These are phyloP conservation scores for Beaufortia kweichowensis DNA, from an alignment of 2,113 vertebrate species.

Conservation along the genomic window DNA sequence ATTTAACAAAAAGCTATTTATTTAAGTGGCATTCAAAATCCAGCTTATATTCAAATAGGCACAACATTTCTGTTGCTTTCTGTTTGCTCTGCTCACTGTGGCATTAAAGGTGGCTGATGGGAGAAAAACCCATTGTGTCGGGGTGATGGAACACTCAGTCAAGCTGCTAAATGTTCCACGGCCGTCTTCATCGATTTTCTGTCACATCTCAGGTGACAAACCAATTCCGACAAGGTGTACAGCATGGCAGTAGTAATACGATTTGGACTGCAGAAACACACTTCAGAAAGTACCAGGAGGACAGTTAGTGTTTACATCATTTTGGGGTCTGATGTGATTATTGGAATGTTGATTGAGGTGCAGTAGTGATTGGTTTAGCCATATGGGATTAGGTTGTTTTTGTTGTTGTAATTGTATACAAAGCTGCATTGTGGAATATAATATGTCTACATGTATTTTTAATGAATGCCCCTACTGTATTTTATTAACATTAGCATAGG, in stretches of 20 bases:
- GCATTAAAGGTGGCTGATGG: neutral
- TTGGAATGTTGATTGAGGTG: neutral
- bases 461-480: neutral
- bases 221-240: slow-evolving; percentile 1
- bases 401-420: neutral
- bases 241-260: slow-evolving; percentile 3
- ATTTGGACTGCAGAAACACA: slow-evolving; percentile 12
- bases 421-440: neutral
- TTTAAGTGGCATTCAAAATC: neutral
- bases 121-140: slow-evolving; percentile 1
- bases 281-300: neutral
- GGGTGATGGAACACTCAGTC: slow-evolving; percentile 27
- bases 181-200: slow-evolving; percentile 29
- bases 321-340: neutral
- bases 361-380: neutral
- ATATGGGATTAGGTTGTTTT: neutral
- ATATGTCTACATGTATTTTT: neutral
- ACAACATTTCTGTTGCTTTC: neutral
- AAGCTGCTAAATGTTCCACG: slow-evolving; percentile 27
- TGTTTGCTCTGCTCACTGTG: slow-evolving; percentile 21
- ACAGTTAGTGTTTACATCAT: neutral
- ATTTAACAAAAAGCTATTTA: no score
- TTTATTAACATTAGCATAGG: neutral
- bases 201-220: slow-evolving; percentile 28
- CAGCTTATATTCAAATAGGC: no score